A percentile compares a stretch with the other conserved stretches of the same genome.
These are phyloP conservation scores for Diloba caeruleocephala DNA, from an alignment of 2,888 invertebrate species.

Conservation along the genomic window DNA sequence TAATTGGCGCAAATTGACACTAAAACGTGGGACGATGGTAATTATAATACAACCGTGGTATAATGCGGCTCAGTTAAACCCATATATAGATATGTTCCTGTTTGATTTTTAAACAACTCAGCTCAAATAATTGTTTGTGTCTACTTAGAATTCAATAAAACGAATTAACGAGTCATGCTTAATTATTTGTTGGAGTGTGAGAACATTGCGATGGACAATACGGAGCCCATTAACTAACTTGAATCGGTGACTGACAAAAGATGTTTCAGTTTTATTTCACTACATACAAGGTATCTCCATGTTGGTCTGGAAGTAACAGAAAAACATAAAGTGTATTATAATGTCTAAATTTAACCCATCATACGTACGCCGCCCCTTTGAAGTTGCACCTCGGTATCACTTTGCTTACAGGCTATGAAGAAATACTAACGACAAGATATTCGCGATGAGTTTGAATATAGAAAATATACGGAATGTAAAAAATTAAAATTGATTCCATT, in stretches of 20 bases:
- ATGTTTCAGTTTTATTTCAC: conserved; percentile 33
- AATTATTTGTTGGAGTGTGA: conserved; percentile 56
- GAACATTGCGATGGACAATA: conserved; percentile 46
- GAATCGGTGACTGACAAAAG: conserved; percentile 9
- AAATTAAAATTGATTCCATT: too few relatives aligned
- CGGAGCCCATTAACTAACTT: conserved; percentile 28
- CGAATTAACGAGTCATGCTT: conserved; percentile 53
- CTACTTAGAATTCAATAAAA: conserved; percentile 56
- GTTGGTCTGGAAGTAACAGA: conserved; percentile 30
- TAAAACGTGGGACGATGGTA: conserved; percentile 67
- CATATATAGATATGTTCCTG: conserved; percentile 47
- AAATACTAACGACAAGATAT: too few relatives aligned
- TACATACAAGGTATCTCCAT: conserved; percentile 7
- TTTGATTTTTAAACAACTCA: conserved; percentile 55
- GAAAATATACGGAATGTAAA: too few relatives aligned
- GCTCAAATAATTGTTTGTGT: conserved; percentile 57
- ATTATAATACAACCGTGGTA: conserved; percentile 65
- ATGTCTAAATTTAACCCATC: conserved; percentile 36
- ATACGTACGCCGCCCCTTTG: conserved; percentile 32
- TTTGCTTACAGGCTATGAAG: too few relatives aligned
- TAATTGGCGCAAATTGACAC: conserved; percentile 77
- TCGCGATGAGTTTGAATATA: too few relatives aligned
- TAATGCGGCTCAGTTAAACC: conserved; percentile 49
- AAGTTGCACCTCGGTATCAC: too few relatives aligned
- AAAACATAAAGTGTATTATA: conserved; percentile 32